Evolutionary conservation across 2,113 vertebrate genomes (phyloP).

Genomic region (Nerophis lumbriciformis): DNA sequence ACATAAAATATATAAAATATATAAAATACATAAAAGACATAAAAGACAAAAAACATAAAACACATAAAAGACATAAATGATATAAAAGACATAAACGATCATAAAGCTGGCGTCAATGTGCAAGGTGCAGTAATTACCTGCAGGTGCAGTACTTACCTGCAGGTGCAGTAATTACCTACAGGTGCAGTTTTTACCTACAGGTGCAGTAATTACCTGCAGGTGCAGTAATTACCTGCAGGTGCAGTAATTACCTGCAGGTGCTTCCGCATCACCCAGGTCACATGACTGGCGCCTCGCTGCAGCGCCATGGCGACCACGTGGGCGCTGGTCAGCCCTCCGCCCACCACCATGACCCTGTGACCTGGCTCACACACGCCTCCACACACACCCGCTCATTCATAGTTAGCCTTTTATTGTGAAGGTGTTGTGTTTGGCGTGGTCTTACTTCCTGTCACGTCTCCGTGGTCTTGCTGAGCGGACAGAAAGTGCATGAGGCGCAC

Average conservation of each 20-base stretch:
- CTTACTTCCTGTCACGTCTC: conserved; percentile 34
- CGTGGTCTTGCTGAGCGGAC: conserved; percentile 21
- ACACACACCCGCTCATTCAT: conserved; percentile 20
- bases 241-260: conserved; percentile 66
- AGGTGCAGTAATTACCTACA: conserved; percentile 63
- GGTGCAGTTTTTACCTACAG: too few species aligned
- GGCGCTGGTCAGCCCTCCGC: conserved; percentile 74
- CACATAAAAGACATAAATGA: too few species aligned
- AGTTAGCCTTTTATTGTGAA: too few species aligned
- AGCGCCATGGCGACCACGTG: conserved; percentile 70
- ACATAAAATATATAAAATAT: too few species aligned
- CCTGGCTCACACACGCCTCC: conserved; percentile 57
- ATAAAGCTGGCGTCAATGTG: too few species aligned
- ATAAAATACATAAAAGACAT: too few species aligned
- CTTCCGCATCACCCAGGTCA: conserved; percentile 76
- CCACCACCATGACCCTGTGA: conserved; percentile 71
- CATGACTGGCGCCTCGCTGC: conserved; percentile 69
- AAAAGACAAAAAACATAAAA: too few species aligned
- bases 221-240: conserved; percentile 16
- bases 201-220: too few species aligned
- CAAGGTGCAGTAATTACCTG: too few species aligned
- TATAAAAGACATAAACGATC: too few species aligned
- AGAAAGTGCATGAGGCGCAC: conserved; percentile 70
- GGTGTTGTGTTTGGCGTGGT: background rate
- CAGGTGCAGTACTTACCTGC: too few species aligned